Conservation (phyloP, 2,797 vertebrate species). For the Nothura maculosa region DNA sequence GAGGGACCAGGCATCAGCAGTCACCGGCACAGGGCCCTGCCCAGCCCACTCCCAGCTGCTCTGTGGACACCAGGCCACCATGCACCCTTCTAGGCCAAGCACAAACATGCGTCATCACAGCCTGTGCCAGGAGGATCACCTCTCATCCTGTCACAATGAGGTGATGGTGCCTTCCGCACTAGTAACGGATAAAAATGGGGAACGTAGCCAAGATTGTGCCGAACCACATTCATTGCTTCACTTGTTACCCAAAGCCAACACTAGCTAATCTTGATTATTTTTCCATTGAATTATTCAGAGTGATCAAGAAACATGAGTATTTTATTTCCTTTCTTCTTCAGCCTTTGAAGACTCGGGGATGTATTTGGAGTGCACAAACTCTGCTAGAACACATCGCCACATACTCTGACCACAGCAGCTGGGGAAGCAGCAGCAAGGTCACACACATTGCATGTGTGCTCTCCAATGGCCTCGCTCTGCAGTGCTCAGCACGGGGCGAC, state of each 20-base stretch:
- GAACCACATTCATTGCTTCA: neutral
- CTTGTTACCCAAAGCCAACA: neutral
- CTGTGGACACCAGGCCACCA: neutral
- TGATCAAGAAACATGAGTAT: neutral
- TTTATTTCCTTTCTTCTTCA: neutral
- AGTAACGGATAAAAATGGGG: neutral
- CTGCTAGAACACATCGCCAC: neutral
- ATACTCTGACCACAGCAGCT: rapidly evolving
- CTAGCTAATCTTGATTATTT: neutral
- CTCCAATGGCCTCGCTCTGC: neutral
- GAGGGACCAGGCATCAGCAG: neutral
- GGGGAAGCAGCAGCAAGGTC: neutral
- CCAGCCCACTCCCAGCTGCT: neutral
- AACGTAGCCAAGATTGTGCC: neutral
- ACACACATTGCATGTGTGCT: neutral
- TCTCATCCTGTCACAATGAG: neutral
- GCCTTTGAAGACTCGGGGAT: neutral
- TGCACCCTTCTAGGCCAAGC: neutral
- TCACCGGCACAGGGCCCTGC: neutral
- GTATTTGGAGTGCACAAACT: neutral
- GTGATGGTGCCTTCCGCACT: neutral
- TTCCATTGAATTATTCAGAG: neutral
- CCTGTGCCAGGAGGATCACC: neutral
- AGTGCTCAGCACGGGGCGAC: neutral
- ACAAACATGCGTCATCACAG: no score